These are phyloP conservation scores for Ooceraea biroi DNA, from an alignment of 1,140 invertebrate species.

Conservation along the genomic window DNA sequence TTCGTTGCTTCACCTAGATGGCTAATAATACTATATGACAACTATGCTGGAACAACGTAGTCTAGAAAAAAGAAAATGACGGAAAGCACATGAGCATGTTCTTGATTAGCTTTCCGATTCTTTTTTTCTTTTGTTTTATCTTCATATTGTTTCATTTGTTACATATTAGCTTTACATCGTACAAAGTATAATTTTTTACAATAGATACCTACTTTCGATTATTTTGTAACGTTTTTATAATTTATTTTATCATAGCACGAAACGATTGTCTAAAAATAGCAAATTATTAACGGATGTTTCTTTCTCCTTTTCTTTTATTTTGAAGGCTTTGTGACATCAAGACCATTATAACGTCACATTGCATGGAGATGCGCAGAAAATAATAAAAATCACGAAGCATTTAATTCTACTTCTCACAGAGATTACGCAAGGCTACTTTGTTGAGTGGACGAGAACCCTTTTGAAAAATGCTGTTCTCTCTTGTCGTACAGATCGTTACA, in stretches of 20 bases:
- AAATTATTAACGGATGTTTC: no score
- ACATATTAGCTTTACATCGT: no score
- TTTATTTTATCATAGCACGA: no score
- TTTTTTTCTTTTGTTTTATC: no score
- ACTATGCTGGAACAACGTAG: not conserved
- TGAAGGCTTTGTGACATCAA: no score
- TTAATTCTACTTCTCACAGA: conserved; percentile 41
- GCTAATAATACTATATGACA: not conserved
- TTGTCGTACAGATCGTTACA: conserved; percentile 44
- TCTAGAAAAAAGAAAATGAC: not conserved
- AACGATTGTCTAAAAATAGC: no score
- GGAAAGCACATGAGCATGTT: not conserved
- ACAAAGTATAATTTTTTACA: no score
- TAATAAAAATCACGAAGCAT: not conserved
- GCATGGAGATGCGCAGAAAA: conserved; percentile 13
- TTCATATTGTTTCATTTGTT: no score
- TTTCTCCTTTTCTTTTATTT: no score
- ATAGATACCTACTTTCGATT: no score
- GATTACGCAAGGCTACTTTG: conserved; percentile 38
- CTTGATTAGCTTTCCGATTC: not conserved
- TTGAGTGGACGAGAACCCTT: conserved; percentile 33
- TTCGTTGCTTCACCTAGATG: not conserved
- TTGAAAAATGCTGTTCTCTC: conserved; percentile 37
- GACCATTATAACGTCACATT: not conserved
- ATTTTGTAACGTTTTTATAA: no score